Base-by-base conservation (phyloP, 2,888 invertebrate species). In the Philereme transversata region DNA sequence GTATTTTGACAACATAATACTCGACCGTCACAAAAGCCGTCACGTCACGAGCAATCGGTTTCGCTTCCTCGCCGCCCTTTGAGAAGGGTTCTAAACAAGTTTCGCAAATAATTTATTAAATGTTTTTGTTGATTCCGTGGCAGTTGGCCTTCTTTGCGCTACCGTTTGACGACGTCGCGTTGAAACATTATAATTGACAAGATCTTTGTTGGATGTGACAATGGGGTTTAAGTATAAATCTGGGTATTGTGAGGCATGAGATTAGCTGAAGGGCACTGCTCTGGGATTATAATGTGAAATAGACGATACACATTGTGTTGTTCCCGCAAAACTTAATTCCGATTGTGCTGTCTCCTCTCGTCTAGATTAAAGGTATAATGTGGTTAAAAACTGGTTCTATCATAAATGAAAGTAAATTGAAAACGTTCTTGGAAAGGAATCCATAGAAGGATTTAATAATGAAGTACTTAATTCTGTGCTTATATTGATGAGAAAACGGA, bases 1-100 rank as follows among this genome's bases (percentile, higher is more conserved):
- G 89, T 92, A 91, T 92, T 92, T 92, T 92, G 92, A 92, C 91
- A 91, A 87, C 90, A 88, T 91, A 92, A 91, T 90, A 90, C 90
- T 88, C 83, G 82, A 83, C 82, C 84, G 87, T 86, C 86, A 91
- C 90, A 90, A 91, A 89, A 83, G 86, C 82, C 83, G 84, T 85
- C 87, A 88, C 85, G 90, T 91, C 91, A 90, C 88, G 84, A 86
- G 82, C 88, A 88, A 91, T 91, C 89, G 90, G 90, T 86, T 88
- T 90, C 88, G 86, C 82, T 88, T 89, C 85, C 86, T 81, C 82
- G 79, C 84, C 84, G 87, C 87, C 84, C 83, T 86, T 88, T 87
- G 86, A 88, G 82, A 81, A 87, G 90, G 90, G 89, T 88, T 81
- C 67, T 64, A 87, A 79, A 83, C 88, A 85, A 89, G 89, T 90